Percentiles rank a stretch among this genome's conserved stretches.
These are phyloP conservation scores for Tromatobia lineatoria DNA, from an alignment of 2,888 invertebrate genomes.

Conservation along the genomic window DNA sequence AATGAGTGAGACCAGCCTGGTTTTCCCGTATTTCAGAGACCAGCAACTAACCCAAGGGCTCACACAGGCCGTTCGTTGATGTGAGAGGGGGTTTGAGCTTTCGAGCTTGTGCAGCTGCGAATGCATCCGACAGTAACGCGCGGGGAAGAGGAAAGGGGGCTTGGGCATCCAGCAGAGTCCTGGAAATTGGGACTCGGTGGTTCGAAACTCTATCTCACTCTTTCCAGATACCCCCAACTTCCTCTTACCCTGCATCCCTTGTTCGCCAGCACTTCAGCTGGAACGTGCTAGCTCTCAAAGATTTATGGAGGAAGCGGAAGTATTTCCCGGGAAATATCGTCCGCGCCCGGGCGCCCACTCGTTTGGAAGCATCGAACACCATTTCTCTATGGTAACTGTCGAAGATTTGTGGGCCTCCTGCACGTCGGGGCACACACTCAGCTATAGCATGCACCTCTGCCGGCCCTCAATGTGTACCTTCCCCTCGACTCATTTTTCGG, in stretches of 20 bases:
- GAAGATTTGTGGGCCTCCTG: slow-evolving; percentile 78
- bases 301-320: slow-evolving; percentile 82
- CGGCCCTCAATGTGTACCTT: slow-evolving; percentile 10
- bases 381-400: slow-evolving; percentile 75
- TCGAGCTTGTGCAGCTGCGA: slow-evolving; percentile 68
- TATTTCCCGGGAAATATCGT: slow-evolving; percentile 81
- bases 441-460: slow-evolving; percentile 11
- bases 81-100: slow-evolving; percentile 39
- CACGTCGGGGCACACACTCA: slow-evolving; percentile 51
- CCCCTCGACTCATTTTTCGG: slow-evolving; percentile 65
- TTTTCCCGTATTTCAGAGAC: slow-evolving; percentile 62
- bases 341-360: slow-evolving; percentile 73
- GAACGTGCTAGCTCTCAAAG: slow-evolving; percentile 74
- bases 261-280: slow-evolving; percentile 54
- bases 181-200: slow-evolving; percentile 77
- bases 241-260: slow-evolving; percentile 66
- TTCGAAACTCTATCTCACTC: slow-evolving; percentile 70
- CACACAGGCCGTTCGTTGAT: slow-evolving; percentile 22
- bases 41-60: slow-evolving; percentile 57
- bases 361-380: slow-evolving; percentile 81
- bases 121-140: slow-evolving; percentile 77
- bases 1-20: slow-evolving; percentile 23
- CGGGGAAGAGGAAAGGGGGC: slow-evolving; percentile 29
- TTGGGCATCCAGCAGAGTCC: slow-evolving; percentile 56
- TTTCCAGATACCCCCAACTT: slow-evolving; percentile 62